Evolutionary conservation across 2,888 invertebrate genomes (phyloP).

Genomic region (Prenolepis imparis): DNA sequence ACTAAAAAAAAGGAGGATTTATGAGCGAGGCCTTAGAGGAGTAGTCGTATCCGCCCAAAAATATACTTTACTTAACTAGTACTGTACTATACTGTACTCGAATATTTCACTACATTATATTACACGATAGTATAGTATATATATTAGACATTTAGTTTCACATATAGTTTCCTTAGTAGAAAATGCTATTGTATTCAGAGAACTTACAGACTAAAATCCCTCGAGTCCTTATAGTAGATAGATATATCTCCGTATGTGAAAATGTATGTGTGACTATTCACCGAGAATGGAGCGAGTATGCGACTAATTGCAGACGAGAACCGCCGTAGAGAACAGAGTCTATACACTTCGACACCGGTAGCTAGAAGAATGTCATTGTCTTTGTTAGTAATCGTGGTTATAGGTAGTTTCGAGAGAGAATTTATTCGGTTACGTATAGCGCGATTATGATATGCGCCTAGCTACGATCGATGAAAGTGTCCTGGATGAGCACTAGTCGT

Average conservation of each 20-base stretch:
- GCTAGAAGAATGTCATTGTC: conserved; percentile 48
- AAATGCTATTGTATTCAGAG: conserved; percentile 66
- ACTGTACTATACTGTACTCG: conserved; percentile 72
- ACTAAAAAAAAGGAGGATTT: conserved; percentile 68
- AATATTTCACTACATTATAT: conserved; percentile 78
- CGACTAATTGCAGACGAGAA: conserved; percentile 1
- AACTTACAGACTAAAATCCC: conserved; percentile 70
- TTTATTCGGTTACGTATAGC: background rate
- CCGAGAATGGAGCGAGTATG: conserved; percentile 32
- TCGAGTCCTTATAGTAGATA: conserved; percentile 68
- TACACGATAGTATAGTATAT: conserved; percentile 72
- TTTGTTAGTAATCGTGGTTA: conserved; percentile 53
- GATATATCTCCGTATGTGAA: conserved; percentile 69
- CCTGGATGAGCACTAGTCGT: conserved; percentile 62
- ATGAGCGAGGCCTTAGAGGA: conserved; percentile 86
- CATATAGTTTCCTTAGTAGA: conserved; percentile 79
- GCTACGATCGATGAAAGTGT: conserved; percentile 69
- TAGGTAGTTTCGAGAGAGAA: conserved; percentile 9
- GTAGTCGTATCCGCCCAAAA: conserved; percentile 86
- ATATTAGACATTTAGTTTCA: conserved; percentile 81
- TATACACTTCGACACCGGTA: conserved; percentile 15
- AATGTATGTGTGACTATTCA: conserved; percentile 60
- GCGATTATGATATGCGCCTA: conserved; percentile 31
- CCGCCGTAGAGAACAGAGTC: conserved; percentile 6
- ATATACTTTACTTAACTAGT: conserved; percentile 77